Evolutionary conservation across 2,888 invertebrate genomes (phyloP), one percentile per base, ranked within the genome.

Genomic region (Thysanoteuthis rhombus): DNA sequence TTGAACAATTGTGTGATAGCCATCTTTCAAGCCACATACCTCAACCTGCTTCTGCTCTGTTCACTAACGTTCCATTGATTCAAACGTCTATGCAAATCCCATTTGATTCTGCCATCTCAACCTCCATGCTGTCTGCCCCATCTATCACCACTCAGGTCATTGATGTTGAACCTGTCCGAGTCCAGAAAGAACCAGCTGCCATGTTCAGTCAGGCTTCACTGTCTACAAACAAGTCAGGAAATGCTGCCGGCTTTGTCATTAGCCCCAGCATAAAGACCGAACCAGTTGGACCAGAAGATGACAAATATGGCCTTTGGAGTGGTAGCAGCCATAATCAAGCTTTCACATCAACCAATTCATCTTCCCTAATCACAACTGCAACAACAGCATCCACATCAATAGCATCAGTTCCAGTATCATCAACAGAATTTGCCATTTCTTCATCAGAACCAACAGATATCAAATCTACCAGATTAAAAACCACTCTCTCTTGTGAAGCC

Each of bases 1-100:
- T 90, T 90, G 42, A 42, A 90, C 90, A 90, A 90, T 42, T 90
- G 39, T 90, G 90, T 39, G 90, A 90, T 90, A 90, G 90, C 38
- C 90, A 42, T 90, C 90, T 90, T 90, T 40, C 90, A 90, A 90
- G 32, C 39, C 39, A n/a, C 25, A 90, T 90, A 12, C 90, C 25
- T 32, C 90, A 90, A 25, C 90, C 39, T 90, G 39, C 90, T 40
- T 28, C 90, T 39, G 90, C 42, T 90, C 28, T 40, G 12, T 90
- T 90, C 32, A 32, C 40, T 39, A 42, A 22, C 25, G 1, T 32
- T 39, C 32, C 28, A 22, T 40, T 28, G 12, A 90, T 90, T 39
- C 39, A 39, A 90, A 42, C 42, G 28, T 25, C 38, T 8, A 90
- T 42, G 42, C 28, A 28, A 40, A 25, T 40, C 28, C 40, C 90